Evolutionary conservation across 2,797 vertebrate species (phyloP).

Genomic region (Australoheros facetus): DNA sequence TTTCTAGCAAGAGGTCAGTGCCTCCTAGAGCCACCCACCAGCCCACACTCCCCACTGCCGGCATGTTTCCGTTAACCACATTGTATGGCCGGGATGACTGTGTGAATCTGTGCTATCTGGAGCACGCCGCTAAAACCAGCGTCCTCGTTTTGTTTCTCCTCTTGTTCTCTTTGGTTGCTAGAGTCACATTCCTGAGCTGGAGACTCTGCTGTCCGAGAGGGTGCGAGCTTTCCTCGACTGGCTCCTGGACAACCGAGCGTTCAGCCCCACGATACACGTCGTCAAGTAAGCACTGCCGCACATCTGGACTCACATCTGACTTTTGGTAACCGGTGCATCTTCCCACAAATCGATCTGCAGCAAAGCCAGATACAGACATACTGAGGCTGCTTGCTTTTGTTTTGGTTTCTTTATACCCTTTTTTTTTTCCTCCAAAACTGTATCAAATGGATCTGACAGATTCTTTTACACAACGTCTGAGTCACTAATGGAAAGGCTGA

Average conservation of each 20-base stretch:
- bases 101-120: neutral
- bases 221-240: constrained; percentile 89
- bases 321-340: neutral
- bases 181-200: constrained; percentile 90
- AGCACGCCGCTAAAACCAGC: constrained; percentile 13
- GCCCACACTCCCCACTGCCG: constrained; percentile 25
- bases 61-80: constrained; percentile 19
- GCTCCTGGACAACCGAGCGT: constrained; percentile 90
- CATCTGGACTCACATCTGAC: constrained; percentile 22
- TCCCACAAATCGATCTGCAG: neutral
- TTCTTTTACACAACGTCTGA: neutral
- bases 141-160: constrained; percentile 33
- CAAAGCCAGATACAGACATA: neutral
- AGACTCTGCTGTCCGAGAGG: constrained; percentile 88
- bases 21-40: constrained; percentile 13
- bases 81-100: neutral
- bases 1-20: constrained; percentile 25
- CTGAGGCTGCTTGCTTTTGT: neutral
- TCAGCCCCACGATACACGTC: constrained; percentile 86
- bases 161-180: constrained; percentile 58
- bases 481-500: neutral
- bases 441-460: neutral
- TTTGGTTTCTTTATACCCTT: neutral
- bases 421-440: too few relatives aligned
- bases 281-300: constrained; percentile 87